Conservation (phyloP, 2,797 vertebrate species). For the Eupleurogrammus muticus region DNA sequence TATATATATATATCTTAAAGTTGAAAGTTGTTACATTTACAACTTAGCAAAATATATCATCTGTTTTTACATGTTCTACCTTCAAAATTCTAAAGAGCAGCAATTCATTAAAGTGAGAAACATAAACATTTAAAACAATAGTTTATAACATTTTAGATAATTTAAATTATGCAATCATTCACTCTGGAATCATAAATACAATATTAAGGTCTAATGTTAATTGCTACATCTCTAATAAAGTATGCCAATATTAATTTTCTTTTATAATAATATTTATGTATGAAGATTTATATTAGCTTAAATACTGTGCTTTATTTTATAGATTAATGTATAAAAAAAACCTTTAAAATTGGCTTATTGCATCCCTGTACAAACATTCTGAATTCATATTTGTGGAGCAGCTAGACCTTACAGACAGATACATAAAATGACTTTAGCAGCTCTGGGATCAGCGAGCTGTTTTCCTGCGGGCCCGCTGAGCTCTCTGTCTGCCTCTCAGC, state of each 20-base stretch:
- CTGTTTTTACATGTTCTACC: background rate
- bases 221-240: background rate
- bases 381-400: background rate
- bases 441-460: constrained; percentile 51
- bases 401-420: background rate
- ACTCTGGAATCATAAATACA: background rate
- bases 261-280: too few species aligned
- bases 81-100: background rate
- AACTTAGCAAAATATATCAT: background rate
- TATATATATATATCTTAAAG: too few species aligned
- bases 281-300: background rate
- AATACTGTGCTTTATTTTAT: background rate
- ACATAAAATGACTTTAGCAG: constrained; percentile 5
- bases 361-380: background rate
- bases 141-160: background rate
- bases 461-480: constrained; percentile 37
- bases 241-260: background rate
- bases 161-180: background rate
- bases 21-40: background rate
- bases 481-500: constrained; percentile 38
- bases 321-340: constrained; percentile 1
- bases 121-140: background rate
- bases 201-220: background rate
- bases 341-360: background rate
- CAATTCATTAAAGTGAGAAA: too few species aligned